These are phyloP conservation scores for Idaea straminata DNA, from an alignment of 2,888 invertebrate genomes.

Conservation along the genomic window DNA sequence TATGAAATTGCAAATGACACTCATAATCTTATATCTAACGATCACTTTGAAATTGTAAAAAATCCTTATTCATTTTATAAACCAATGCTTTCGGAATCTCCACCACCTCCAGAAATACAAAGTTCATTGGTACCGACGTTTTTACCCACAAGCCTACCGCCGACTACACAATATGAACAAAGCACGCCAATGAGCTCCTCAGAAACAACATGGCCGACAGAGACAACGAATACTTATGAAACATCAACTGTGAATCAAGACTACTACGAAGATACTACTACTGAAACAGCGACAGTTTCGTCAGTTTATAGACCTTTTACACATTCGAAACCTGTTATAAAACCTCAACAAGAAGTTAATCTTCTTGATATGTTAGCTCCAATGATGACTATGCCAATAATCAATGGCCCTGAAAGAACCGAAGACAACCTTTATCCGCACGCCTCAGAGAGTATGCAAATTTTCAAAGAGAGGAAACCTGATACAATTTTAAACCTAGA, in stretches of 20 bases:
- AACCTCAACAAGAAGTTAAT: constrained; percentile 42
- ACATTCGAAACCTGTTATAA: constrained; percentile 23
- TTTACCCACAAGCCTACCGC: constrained; percentile 58
- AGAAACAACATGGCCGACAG: constrained; percentile 23
- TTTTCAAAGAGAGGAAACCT: constrained; percentile 55
- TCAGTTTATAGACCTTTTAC: constrained; percentile 39
- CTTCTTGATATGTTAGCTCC: constrained; percentile 65
- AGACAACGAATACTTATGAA: constrained; percentile 39
- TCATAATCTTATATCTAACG: constrained; percentile 61
- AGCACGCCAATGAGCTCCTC: constrained; percentile 10
- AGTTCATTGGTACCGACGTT: constrained; percentile 47
- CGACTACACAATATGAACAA: constrained; percentile 32
- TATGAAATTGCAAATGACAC: constrained; percentile 55
- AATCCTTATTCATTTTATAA: constrained; percentile 64
- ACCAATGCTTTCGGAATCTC: constrained; percentile 61
- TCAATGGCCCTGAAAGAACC: constrained; percentile 59
- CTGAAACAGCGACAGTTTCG: constrained; percentile 39
- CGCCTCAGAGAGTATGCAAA: constrained; percentile 65
- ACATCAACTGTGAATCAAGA: constrained; percentile 41
- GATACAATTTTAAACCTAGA: constrained; percentile 59
- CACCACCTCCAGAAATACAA: constrained; percentile 52
- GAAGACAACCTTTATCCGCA: constrained; percentile 71
- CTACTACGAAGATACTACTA: constrained; percentile 49
- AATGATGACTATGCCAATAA: constrained; percentile 73
- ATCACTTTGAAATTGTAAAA: constrained; percentile 45